A percentile compares a stretch with the other conserved stretches of the same genome.
phyloP scores from a whole-genome alignment of 2,113 vertebrate species.

The Daphoenositta chrysoptera region DNA sequence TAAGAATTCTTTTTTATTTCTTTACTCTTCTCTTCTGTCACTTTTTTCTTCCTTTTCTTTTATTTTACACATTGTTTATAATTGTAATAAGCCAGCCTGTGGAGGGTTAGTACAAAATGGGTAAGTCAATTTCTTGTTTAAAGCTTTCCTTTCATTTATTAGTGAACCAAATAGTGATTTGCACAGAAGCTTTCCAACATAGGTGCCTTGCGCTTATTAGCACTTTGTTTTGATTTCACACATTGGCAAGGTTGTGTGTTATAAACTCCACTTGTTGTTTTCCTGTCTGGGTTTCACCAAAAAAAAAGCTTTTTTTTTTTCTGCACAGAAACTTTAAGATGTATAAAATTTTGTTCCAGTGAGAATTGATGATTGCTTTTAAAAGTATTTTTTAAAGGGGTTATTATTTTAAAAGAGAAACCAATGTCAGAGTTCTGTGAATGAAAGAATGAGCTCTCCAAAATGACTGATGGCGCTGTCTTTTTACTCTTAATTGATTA shows the following conservation, averaged over 20 bases:
- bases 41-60: not conserved
- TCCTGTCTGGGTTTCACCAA: not conserved
- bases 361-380: not conserved
- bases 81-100: not conserved
- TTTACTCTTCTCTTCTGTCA: not conserved
- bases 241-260: not conserved
- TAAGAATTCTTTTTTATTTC: not conserved
- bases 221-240: not conserved
- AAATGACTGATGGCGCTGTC: conserved; percentile 12
- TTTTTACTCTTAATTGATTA: not conserved
- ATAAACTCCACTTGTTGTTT: not conserved
- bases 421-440: not conserved
- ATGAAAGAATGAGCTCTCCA: conserved; percentile 24
- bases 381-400: not conserved
- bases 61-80: not conserved
- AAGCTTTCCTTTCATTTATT: not conserved
- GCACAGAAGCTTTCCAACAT: not conserved
- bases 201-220: not conserved
- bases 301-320: not conserved
- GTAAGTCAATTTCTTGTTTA: not conserved
- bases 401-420: not conserved
- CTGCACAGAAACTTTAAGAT: not conserved
- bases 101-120: not conserved
- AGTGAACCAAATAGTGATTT: not conserved
- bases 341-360: not conserved